phyloP scores from a whole-genome alignment of 2,797 vertebrate species.

The Pangasius mekongensis region DNA sequence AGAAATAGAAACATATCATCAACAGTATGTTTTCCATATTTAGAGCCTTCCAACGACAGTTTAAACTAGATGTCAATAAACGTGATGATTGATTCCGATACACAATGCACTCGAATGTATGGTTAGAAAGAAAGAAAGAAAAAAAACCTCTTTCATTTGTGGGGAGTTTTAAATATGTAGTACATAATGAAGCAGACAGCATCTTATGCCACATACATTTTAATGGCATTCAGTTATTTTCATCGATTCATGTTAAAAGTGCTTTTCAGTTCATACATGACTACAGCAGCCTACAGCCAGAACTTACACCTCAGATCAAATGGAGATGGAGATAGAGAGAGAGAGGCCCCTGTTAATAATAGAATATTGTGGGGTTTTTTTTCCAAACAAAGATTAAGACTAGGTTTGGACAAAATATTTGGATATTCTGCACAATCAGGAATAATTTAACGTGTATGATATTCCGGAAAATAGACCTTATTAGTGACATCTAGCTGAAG shows the following conservation, averaged over 20 bases:
- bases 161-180: conserved; percentile 10
- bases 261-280: conserved; percentile 58
- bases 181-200: conserved; percentile 38
- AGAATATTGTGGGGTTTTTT: neutral
- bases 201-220: conserved; percentile 61
- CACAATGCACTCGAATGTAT: neutral
- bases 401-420: neutral
- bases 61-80: neutral
- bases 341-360: neutral
- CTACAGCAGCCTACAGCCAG: neutral
- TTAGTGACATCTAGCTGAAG: neutral
- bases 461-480: neutral
- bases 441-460: neutral
- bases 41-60: neutral
- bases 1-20: neutral
- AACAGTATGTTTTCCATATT: neutral
- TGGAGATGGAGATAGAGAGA: neutral
- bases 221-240: conserved; percentile 64
- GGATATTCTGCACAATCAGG: neutral
- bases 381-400: conserved; percentile 17
- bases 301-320: neutral
- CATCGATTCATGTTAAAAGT: conserved; percentile 65
- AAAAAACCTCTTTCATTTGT: neutral
- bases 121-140: too few species aligned
- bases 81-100: neutral